Conservation (phyloP, 2,113 vertebrate genomes). For the Psilopsiagon aurifrons region DNA sequence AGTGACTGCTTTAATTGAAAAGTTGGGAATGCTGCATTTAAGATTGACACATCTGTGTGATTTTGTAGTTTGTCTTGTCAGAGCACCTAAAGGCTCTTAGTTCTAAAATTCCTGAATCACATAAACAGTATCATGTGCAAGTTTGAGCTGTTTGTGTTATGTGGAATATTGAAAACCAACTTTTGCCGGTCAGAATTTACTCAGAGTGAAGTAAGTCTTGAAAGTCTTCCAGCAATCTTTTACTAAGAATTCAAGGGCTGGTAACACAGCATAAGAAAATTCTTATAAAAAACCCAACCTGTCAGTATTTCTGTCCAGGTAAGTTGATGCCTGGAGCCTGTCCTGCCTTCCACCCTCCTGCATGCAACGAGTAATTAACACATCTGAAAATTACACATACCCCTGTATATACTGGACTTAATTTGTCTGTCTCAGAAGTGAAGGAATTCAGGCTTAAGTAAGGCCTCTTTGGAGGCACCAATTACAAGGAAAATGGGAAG, state of each 20-base stretch:
- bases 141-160: not conserved
- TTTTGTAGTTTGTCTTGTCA: not conserved
- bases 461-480: not conserved
- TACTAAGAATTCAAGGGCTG: not conserved
- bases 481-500: not conserved
- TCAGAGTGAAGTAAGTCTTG: not conserved
- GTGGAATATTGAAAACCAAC: not conserved
- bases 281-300: not conserved
- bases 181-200: not conserved
- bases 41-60: not conserved
- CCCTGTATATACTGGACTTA: not conserved
- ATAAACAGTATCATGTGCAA: not conserved
- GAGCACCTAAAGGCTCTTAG: not conserved
- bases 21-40: not conserved
- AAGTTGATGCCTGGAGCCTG: not conserved
- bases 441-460: not conserved
- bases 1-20: not conserved
- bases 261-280: not conserved
- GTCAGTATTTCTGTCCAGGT: not conserved
- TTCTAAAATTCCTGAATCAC: not conserved
- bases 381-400: rapidly evolving
- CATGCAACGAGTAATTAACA: not conserved
- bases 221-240: not conserved
- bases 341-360: not conserved
- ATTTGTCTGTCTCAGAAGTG: not conserved